A percentile compares a stretch with the other conserved stretches of the same genome.
Conservation (phyloP, 2,113 vertebrate species). For the Nesoenas mayeri region DNA sequence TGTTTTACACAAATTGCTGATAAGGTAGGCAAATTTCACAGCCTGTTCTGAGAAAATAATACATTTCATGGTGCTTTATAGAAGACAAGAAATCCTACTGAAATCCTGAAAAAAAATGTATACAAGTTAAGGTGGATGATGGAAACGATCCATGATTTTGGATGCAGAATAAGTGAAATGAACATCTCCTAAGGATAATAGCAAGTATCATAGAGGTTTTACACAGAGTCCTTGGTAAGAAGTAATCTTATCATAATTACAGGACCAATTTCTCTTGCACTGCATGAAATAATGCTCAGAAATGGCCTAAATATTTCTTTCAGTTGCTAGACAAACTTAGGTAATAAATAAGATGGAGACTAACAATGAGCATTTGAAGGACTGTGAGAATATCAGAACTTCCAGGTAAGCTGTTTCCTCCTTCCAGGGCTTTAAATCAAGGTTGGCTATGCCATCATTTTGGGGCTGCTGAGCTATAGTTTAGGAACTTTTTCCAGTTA, state of each 20-base stretch:
- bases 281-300: background rate
- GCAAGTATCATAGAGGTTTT: background rate
- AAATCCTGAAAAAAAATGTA: background rate
- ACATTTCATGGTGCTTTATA: constrained; percentile 39
- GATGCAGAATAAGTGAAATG: background rate
- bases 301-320: background rate
- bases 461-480: background rate
- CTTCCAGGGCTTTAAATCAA: background rate
- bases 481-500: background rate
- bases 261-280: background rate
- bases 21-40: constrained; percentile 53
- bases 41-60: background rate
- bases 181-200: background rate
- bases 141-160: background rate
- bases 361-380: background rate
- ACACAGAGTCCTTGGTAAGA: background rate
- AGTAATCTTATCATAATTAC: background rate
- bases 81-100: constrained; percentile 31
- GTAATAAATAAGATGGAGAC: background rate
- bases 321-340: background rate
- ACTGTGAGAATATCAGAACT: background rate
- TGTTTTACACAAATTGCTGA: constrained; percentile 40
- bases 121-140: background rate
- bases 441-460: background rate
- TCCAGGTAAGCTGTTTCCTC: background rate